A percentile compares a stretch with the other conserved stretches of the same genome.
phyloP scores from a whole-genome alignment of 2,797 vertebrate species.

The Smutsia temminckii region DNA sequence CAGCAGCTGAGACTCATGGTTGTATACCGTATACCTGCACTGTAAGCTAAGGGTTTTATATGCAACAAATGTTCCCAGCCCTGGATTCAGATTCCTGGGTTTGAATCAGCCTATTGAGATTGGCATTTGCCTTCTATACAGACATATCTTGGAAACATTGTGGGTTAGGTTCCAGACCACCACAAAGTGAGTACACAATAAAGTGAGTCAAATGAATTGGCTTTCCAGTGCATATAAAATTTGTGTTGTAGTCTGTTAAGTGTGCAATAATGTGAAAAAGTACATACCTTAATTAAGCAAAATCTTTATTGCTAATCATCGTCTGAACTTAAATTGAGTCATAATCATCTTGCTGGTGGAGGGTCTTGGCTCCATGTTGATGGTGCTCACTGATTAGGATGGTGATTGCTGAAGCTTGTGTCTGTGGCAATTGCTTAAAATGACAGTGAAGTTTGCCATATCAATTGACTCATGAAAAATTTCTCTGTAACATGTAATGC shows the following conservation, averaged over 20 bases:
- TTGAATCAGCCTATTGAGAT: neutral
- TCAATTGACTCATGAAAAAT: neutral
- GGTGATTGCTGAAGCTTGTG: neutral
- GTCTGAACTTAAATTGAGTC: neutral
- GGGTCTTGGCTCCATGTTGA: neutral
- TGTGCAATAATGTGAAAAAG: neutral
- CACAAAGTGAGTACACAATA: neutral
- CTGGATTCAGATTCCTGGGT: neutral
- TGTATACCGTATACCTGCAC: neutral
- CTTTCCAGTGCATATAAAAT: too few relatives aligned
- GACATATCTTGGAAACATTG: neutral
- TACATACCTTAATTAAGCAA: neutral
- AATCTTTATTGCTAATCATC: neutral
- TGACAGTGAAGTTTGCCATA: neutral
- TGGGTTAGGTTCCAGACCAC: neutral
- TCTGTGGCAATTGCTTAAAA: neutral
- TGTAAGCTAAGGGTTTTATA: neutral
- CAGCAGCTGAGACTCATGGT: neutral
- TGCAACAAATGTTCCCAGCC: neutral
- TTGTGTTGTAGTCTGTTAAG: neutral
- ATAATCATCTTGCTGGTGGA: neutral
- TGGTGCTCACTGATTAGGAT: neutral
- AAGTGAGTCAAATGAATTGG: neutral
- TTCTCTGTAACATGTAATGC: neutral
- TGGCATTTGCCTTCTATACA: neutral